Evolutionary conservation across 2,888 invertebrate species (phyloP), one percentile per base, ranked within the genome.

Genomic region (Brachyptera risi): DNA sequence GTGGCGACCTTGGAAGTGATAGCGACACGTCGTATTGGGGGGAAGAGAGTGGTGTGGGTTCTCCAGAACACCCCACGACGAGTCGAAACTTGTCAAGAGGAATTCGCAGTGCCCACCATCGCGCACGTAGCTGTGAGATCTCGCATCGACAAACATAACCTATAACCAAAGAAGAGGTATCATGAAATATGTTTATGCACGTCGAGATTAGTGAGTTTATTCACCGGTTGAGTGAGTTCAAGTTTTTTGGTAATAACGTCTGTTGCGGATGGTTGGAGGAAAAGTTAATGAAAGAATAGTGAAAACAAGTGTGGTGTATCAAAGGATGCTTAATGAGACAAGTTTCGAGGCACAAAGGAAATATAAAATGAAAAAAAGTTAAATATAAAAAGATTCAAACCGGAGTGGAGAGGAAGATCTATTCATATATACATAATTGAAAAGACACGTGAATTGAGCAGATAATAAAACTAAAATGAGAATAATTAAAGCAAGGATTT

Each of bases 1-100:
- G 4, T 83, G 78, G 58, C 86, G 84, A 26, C 88, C 89, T 76
- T 81, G 81, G 71, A 90, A 89, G 71, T 86, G 86, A 74, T 90
- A 90, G 63, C 87, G 84, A 73, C 91, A 91, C 4, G 89, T 89
- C 1, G 90, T 89, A 74, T 90, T 90, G 1, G 90, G 88, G 0
- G 90, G 89, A 60, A 90, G 76, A 1, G 89, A 87, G 73, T 90
- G 90, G 54, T 84, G 78, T 1, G 90, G 90, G 73, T 88, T 89
- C 71, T 87, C 83, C 57, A 90, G 73, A 54, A 86, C 79, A 3
- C 90, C 90, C 65, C 86, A 85, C 40, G 85, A 82, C 70, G 84
- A 83, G 71, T 89, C 88, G 69, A 87, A 87, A 38, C 88, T 86
- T 62, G 86, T 86, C 47, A 89, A 79, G 63, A 87, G 81, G 75